Evolutionary conservation across 2,797 vertebrate genomes (phyloP).

Genomic region (Xenops minutus): DNA sequence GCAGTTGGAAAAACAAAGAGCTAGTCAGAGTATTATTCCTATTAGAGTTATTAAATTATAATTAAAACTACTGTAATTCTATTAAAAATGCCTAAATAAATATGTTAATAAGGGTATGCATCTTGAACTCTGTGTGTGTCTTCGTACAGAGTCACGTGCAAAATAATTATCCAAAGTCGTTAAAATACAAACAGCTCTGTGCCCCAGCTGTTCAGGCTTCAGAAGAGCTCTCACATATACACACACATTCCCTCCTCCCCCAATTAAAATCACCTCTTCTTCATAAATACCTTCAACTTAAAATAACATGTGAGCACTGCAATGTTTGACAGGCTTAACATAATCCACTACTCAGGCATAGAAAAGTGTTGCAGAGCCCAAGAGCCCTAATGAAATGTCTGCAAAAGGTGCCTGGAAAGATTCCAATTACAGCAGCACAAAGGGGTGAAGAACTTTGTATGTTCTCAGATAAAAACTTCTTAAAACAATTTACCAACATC

Average conservation of each 20-base stretch:
- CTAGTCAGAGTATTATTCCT: neutral
- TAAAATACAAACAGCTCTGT: neutral
- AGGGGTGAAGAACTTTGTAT: neutral
- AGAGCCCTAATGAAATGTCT: neutral
- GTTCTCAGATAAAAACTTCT: neutral
- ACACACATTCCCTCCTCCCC: neutral
- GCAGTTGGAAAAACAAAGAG: neutral
- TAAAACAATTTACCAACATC: neutral
- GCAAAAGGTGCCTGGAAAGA: neutral
- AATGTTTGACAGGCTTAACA: neutral
- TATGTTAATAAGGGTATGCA: neutral
- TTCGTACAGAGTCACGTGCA: neutral
- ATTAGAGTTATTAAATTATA: neutral
- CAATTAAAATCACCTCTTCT: neutral
- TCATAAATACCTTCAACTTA: neutral
- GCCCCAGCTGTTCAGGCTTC: neutral
- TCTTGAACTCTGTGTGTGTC: neutral
- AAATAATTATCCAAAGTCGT: neutral
- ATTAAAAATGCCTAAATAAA: neutral
- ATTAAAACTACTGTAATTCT: neutral
- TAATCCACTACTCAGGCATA: neutral
- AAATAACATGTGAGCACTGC: neutral
- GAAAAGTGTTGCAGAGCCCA: accelerated
- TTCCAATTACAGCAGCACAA: neutral
- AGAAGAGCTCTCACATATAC: neutral